A percentile compares a stretch with the other conserved stretches of the same genome.
Evolutionary conservation across 2,113 vertebrate species (phyloP).

Genomic region (Buteo buteo): DNA sequence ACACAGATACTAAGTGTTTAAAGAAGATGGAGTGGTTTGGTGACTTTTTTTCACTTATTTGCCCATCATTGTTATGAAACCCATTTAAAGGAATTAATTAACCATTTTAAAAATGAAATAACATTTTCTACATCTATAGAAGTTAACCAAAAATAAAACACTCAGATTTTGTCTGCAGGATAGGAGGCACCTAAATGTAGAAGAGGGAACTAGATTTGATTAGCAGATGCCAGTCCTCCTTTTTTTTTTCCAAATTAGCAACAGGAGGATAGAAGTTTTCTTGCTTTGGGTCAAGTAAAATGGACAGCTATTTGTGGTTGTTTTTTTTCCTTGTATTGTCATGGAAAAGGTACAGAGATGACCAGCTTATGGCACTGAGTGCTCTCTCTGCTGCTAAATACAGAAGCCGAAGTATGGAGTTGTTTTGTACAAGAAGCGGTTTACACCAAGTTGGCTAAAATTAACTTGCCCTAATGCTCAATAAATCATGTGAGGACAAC

Average conservation of each 20-base stretch:
- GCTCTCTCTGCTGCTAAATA: neutral
- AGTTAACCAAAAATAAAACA: neutral
- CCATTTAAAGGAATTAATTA: neutral
- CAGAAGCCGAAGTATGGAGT: neutral
- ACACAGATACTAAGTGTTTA: neutral
- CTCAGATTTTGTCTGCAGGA: neutral
- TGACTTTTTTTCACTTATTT: neutral
- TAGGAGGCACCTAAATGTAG: neutral
- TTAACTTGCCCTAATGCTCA: neutral
- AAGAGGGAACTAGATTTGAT: neutral
- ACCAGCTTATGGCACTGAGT: neutral
- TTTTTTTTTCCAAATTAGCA: neutral
- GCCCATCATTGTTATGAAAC: neutral
- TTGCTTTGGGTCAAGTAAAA: neutral
- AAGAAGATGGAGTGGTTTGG: neutral
- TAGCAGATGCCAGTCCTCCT: neutral
- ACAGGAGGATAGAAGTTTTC: neutral
- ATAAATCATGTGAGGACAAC: neutral
- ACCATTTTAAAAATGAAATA: neutral
- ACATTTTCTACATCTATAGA: neutral
- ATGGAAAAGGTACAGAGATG: neutral
- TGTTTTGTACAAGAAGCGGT: neutral
- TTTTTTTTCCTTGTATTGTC: neutral
- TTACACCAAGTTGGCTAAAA: neutral
- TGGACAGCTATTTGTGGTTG: neutral